These are phyloP conservation scores for Apeltes quadracus DNA, from an alignment of 2,113 vertebrate genomes.

Conservation along the genomic window DNA sequence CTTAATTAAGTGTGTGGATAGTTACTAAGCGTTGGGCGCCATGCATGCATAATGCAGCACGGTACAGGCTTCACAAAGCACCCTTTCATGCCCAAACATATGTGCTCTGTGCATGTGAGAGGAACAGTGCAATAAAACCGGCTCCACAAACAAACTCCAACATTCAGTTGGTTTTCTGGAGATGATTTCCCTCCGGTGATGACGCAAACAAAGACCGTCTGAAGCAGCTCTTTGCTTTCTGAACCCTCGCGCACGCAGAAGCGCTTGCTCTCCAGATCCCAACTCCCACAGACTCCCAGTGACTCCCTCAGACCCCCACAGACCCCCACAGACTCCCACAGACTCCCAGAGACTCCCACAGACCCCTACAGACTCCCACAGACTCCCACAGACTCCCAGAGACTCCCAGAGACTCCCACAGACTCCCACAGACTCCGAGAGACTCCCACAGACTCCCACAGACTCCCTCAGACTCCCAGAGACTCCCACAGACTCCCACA, in stretches of 20 bases:
- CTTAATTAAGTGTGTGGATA: slow-evolving; percentile 74
- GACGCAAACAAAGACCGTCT: slow-evolving; percentile 67
- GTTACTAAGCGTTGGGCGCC: slow-evolving; percentile 70
- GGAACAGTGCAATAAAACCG: slow-evolving; percentile 15
- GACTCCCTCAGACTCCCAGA: too few relatives aligned
- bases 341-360: too few relatives aligned
- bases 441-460: too few relatives aligned
- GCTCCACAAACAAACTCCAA: slow-evolving; percentile 29
- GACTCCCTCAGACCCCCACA: too few relatives aligned
- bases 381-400: too few relatives aligned
- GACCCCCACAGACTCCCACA: too few relatives aligned
- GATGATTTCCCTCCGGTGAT: slow-evolving; percentile 61
- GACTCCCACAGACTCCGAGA: too few relatives aligned
- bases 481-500: too few relatives aligned
- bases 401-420: too few relatives aligned
- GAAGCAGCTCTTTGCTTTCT: slow-evolving; percentile 62
- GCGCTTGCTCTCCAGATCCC: slow-evolving; percentile 63
- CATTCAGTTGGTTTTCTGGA: slow-evolving; percentile 59
- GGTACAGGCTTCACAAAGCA: slow-evolving; percentile 65
- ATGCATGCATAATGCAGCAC: slow-evolving; percentile 67
- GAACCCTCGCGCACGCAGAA: slow-evolving; percentile 55
- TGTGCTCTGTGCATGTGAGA: background rate
- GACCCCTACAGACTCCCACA: too few relatives aligned
- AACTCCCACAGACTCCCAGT: too few relatives aligned
- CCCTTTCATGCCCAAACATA: slow-evolving; percentile 52